Evolutionary conservation across 2,888 invertebrate genomes (phyloP), one percentile per base, ranked within the genome.

Genomic region (Pterobdella sp.): DNA sequence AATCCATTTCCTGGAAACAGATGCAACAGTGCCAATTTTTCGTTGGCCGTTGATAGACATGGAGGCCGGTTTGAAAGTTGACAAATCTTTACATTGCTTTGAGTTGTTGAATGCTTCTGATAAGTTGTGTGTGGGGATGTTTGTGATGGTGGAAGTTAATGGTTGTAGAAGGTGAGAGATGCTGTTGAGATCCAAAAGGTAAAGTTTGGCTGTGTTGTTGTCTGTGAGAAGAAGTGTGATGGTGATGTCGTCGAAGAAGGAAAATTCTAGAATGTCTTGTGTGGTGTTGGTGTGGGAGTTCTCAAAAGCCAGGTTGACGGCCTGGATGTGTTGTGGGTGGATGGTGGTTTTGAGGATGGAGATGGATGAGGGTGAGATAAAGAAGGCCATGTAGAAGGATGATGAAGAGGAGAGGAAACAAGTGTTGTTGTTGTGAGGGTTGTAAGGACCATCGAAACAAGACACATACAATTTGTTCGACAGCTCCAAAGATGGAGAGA

Each of bases 41-140:
- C 90, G 84, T 3, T 89, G 88, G 0, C 94, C 93, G 65, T 93
- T 93, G 1, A 94, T 93, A 0, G 93, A 90, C 79, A 94, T 87
- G 76, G 86, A 85, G 74, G 87, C 87, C 1, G 82, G 82, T 72
- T 80, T 81, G 79, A 83, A 80, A 72, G 82, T 81, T 29, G 83
- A 82, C 63, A 84, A 77, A 31, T 79, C 74, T 42, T 36, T 37
- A 37, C 29, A 26, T 7, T 32, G 64, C 26, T 32, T 32, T 3
- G 34, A 34, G 22, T 31, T 29, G 36, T n/a, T n/a, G 10, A 52
- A 26, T 7, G 26, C 10, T 2, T 29, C 52, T 0, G 10, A 22
- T 2, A 26, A n/a, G 7, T 18, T 63, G 34, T 18, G 31, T 29
- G 35, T n/a, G 35, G 83, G 77, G 31, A 83, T 75, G 26, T 83